These are phyloP conservation scores for Chondrilla cf. caribensis DNA, from an alignment of 37 sponge, comb jelly and placozoan species.

Conservation along the genomic window DNA sequence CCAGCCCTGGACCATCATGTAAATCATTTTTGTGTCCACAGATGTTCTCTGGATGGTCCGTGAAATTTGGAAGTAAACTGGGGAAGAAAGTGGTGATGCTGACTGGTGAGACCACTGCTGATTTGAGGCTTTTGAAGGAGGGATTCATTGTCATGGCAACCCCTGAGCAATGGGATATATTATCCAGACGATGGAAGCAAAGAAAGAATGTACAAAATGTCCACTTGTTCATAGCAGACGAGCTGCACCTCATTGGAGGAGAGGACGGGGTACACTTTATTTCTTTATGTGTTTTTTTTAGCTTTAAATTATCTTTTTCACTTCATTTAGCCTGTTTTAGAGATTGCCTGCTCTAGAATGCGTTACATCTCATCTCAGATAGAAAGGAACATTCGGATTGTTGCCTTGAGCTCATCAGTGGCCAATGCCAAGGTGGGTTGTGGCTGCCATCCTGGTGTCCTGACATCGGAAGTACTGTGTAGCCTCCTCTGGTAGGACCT, in stretches of 20 bases:
- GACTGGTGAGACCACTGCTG: conserved; percentile 96
- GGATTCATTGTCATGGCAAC: conserved; percentile 90
- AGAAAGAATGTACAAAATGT: conserved; percentile 97
- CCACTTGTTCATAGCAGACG: conserved; percentile 88
- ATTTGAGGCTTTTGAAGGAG: conserved; percentile 87
- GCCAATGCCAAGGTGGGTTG: conserved; percentile 92
- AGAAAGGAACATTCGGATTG: conserved; percentile 85
- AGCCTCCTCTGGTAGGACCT: conserved; percentile 63
- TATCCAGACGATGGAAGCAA: conserved; percentile 99
- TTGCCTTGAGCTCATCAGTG: conserved; percentile 90
- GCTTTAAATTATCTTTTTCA: not conserved
- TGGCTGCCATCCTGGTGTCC: too few species aligned
- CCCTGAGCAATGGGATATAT: conserved; percentile 96
- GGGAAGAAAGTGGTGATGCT: conserved; percentile 82
- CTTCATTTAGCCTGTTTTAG: conserved; percentile 69
- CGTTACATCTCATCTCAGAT: conserved; percentile 96
- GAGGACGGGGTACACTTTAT: conserved; percentile 77
- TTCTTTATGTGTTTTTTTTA: conserved; percentile 2
- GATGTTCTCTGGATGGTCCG: conserved; percentile 85
- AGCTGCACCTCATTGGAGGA: conserved; percentile 93
- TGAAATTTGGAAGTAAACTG: conserved; percentile 81
- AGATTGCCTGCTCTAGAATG: conserved; percentile 96
- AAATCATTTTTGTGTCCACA: conserved; percentile 30
- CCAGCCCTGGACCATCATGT: not conserved
- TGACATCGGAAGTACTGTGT: too few species aligned